Evolutionary conservation across 2,888 invertebrate genomes (phyloP).

Genomic region (Danaus chrysippus): DNA sequence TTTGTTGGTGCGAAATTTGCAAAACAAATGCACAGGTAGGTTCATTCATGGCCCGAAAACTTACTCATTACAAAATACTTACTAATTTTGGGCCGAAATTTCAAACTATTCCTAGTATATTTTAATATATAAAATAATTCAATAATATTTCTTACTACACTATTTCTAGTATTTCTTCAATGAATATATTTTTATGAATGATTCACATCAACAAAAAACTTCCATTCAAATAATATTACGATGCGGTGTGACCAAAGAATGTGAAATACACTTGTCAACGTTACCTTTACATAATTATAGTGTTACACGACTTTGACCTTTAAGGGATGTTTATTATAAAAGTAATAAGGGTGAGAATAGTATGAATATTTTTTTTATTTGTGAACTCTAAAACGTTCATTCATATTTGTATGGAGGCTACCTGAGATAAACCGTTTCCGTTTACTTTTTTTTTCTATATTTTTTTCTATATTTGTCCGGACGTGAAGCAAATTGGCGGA

Average conservation of each 20-base stretch:
- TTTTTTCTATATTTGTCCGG: conserved; percentile 49
- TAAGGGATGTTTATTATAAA: neutral
- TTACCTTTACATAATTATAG: conserved; percentile 3
- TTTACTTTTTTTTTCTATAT: conserved; percentile 48
- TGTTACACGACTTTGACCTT: conserved; percentile 10
- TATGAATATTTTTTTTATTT: conserved; percentile 10
- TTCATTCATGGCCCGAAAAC: neutral
- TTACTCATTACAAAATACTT: neutral
- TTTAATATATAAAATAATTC: neutral
- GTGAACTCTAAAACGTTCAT: conserved; percentile 42
- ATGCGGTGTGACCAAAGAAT: conserved; percentile 29
- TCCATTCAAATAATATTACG: conserved; percentile 31
- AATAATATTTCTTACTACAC: neutral
- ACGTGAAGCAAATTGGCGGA: conserved; percentile 63
- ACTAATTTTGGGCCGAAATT: neutral
- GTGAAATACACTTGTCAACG: conserved; percentile 22
- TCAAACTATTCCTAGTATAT: too few species aligned
- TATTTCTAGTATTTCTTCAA: too few species aligned
- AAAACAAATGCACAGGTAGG: conserved; percentile 2
- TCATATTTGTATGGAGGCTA: conserved; percentile 66
- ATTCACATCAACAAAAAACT: conserved; percentile 24
- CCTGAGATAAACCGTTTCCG: conserved; percentile 53
- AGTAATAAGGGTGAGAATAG: conserved; percentile 5
- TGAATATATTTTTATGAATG: conserved; percentile 5
- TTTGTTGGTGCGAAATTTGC: conserved; percentile 32